These are phyloP conservation scores for Amphipyra tragopoginis DNA, from an alignment of 2,888 invertebrate genomes.

Conservation along the genomic window DNA sequence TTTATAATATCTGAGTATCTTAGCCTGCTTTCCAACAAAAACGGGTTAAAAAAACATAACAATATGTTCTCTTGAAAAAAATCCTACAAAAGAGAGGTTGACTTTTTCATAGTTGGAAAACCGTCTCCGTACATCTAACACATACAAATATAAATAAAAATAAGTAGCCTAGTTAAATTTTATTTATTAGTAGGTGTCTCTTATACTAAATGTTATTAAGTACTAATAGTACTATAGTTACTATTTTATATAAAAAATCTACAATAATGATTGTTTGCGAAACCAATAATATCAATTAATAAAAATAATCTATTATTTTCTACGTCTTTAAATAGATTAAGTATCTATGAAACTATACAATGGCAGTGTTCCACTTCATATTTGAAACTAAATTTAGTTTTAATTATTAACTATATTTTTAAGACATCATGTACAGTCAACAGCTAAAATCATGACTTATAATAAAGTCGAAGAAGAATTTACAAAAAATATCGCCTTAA, in stretches of 20 bases:
- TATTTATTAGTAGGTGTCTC: slow-evolving; percentile 48
- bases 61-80: neutral
- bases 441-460: slow-evolving; percentile 12
- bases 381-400: slow-evolving; percentile 38
- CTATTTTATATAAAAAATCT: slow-evolving; percentile 22
- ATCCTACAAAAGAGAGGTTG: slow-evolving; percentile 34
- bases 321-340: slow-evolving; percentile 56
- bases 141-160: slow-evolving; percentile 51
- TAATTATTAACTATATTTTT: slow-evolving; percentile 19
- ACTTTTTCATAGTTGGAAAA: slow-evolving; percentile 46
- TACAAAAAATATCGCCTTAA: slow-evolving; percentile 12
- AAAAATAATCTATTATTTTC: slow-evolving; percentile 20
- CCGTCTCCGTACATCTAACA: slow-evolving; percentile 36
- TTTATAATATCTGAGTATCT: slow-evolving; percentile 64
- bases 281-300: slow-evolving; percentile 29
- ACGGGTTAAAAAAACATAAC: slow-evolving; percentile 20
- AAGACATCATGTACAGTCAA: slow-evolving; percentile 35
- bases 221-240: slow-evolving; percentile 22
- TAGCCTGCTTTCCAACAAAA: slow-evolving; percentile 57
- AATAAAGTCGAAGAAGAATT: slow-evolving; percentile 20
- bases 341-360: slow-evolving; percentile 63
- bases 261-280: slow-evolving; percentile 13
- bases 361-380: slow-evolving; percentile 67
- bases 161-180: slow-evolving; percentile 40
- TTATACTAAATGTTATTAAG: slow-evolving; percentile 23